Conservation (phyloP, 2,113 vertebrate species). For the Tupaia chinensis region DNA sequence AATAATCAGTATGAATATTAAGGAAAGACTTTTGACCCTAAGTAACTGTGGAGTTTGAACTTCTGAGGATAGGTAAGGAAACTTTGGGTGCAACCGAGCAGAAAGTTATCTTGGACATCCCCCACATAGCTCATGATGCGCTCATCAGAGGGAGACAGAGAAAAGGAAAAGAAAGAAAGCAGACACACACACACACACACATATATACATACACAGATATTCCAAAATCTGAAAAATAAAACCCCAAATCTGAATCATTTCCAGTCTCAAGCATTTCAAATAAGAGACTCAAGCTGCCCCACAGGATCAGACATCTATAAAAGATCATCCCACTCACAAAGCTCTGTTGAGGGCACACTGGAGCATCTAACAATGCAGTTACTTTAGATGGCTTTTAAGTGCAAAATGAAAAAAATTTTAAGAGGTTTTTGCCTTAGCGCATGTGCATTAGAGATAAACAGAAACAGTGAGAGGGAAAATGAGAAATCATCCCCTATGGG, state of each 20-base stretch:
- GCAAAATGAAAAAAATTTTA: too few species aligned
- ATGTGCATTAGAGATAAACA: too few species aligned
- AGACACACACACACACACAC: too few species aligned
- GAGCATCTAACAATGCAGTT: not conserved
- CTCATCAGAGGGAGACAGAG: not conserved
- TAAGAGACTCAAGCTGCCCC: not conserved
- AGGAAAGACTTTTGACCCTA: not conserved
- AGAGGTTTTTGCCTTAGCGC: too few species aligned
- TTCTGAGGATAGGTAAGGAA: not conserved
- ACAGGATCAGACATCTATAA: not conserved
- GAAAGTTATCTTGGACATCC: not conserved
- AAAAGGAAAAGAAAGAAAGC: too few species aligned
- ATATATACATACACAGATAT: too few species aligned
- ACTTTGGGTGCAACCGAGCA: not conserved
- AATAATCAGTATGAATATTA: not conserved
- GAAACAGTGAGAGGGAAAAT: too few species aligned
- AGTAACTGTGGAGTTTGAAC: not conserved
- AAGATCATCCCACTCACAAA: not conserved
- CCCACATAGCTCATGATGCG: not conserved
- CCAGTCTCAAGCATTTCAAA: too few species aligned
- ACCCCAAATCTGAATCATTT: too few species aligned
- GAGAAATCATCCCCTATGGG: too few species aligned
- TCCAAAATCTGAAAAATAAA: too few species aligned
- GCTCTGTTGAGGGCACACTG: not conserved
- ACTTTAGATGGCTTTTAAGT: not conserved